phyloP scores from a whole-genome alignment of 1,140 invertebrate genomes.

The Drosophila prosaltans region DNA sequence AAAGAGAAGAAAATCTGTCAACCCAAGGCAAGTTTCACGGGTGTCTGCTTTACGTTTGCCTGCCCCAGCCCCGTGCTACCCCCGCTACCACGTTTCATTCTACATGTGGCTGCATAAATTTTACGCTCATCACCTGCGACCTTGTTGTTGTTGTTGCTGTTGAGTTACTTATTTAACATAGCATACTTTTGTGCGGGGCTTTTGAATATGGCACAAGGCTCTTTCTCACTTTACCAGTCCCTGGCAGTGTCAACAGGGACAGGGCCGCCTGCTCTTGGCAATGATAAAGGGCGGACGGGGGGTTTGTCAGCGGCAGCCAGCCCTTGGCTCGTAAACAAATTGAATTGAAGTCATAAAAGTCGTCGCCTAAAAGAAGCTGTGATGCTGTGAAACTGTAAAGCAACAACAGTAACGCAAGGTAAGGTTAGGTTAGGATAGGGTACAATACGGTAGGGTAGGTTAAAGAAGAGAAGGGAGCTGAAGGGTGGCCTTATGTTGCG shows the following conservation, averaged over 20 bases:
- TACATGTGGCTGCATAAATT: conserved; percentile 80
- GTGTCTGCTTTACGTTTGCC: conserved; percentile 43
- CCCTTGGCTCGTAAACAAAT: conserved; percentile 77
- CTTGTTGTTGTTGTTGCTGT: conserved; percentile 57
- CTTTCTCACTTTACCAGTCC: conserved; percentile 9
- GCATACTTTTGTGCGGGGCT: conserved; percentile 60
- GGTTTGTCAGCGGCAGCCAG: conserved; percentile 11
- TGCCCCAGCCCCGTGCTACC: background rate
- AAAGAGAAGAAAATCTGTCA: conserved; percentile 44
- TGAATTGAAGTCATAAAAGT: conserved; percentile 82
- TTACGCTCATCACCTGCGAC: conserved; percentile 79
- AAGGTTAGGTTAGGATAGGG: background rate
- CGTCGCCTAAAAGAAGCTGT: conserved; percentile 63
- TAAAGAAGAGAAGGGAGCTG: background rate
- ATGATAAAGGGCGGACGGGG: no score
- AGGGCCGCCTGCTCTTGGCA: background rate
- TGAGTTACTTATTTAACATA: conserved; percentile 73
- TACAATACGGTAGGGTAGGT: background rate
- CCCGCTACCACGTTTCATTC: background rate
- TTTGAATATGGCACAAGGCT: conserved; percentile 59
- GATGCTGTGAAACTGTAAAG: background rate
- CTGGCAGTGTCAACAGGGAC: conserved; percentile 3
- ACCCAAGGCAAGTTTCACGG: conserved; percentile 64
- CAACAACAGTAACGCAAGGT: background rate
- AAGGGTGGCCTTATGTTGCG: conserved; percentile 61